Evolutionary conservation across 2,888 invertebrate genomes (phyloP), one percentile per base, ranked within the genome.

Genomic region (Oxyteleia sp.): DNA sequence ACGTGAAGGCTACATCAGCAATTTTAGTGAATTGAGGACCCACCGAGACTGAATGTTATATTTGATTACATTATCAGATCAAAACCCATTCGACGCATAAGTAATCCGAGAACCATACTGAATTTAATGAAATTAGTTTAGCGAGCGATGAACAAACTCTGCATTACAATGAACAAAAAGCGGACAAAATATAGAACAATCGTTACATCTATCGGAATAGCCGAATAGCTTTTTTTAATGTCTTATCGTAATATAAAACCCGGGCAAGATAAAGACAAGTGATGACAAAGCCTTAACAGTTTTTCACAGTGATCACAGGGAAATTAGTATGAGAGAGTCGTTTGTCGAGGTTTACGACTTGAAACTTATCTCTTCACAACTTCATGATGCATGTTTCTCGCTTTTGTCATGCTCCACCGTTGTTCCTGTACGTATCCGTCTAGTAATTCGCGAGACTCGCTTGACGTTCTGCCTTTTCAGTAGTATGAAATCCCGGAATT

Each of bases 291-390:
- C 51, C 51, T 55, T 55, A 64, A 69, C 69, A 69, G 69, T 78
- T 78, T 78, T 78, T 78, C 78, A 57, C 38, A 53, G 43, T 35
- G 68, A 80, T 74, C 66, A 53, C 53, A 18, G 32, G 26, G 49
- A 74, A 80, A 80, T 80, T 80, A 80, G 80, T 78, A 78, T 63
- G 72, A 64, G 45, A 59, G 32, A 66, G 61, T 71, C 64, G 59
- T 63, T 64, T 66, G 80, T 64, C 72, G 80, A 45, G 74, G 72
- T 80, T 80, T 80, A 74, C 66, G 69, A 80, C 72, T 80, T 23
- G 66, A 72, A 80, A 80, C 72, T 80, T 80, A 80, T 72, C 80
- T 81, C 81, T 55, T 74, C 63, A 38, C 74, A 74, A 81, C 68
- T 81, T 74, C 51, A 68, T 81, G 74, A 68, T 74, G 72, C 74